Evolutionary conservation across 2,888 invertebrate genomes (phyloP).

Genomic region (Ichneumoninae sp.): DNA sequence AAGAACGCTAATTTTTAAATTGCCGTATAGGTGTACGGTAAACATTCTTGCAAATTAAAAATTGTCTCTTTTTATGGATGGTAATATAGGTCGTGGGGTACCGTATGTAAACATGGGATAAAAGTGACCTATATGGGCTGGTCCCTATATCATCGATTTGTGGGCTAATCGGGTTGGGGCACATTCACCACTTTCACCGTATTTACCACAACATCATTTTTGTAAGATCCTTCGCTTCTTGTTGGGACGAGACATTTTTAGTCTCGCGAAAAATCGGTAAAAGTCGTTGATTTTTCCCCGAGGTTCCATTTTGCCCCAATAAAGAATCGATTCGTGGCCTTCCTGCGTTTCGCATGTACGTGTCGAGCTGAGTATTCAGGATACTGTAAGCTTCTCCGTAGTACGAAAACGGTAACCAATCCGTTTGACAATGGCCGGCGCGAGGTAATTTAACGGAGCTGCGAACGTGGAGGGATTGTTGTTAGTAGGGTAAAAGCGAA

Average conservation of each 20-base stretch:
- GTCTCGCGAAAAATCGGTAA: no score
- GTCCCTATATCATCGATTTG: neutral
- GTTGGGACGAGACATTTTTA: neutral
- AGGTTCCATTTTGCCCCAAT: no score
- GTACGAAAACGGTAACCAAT: slow-evolving; percentile 8
- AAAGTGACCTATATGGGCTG: neutral
- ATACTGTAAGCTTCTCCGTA: slow-evolving; percentile 3
- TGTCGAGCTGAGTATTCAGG: neutral
- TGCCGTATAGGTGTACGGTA: neutral
- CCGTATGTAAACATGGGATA: no score
- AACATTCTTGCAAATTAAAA: neutral
- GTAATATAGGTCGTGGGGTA: neutral
- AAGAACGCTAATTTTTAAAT: neutral
- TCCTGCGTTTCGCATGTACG: neutral
- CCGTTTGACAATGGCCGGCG: slow-evolving; percentile 19
- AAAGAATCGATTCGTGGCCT: neutral
- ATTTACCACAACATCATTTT: neutral
- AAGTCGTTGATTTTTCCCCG: no score
- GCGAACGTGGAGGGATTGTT: slow-evolving; percentile 29
- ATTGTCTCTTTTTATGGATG: neutral
- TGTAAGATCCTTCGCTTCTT: neutral
- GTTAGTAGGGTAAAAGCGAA: slow-evolving; percentile 29
- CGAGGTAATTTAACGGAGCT: slow-evolving; percentile 34
- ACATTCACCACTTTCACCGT: no score
- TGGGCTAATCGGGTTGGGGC: no score